Conservation (phyloP, 2,113 vertebrate species). For the Tachuris rubrigastra region DNA sequence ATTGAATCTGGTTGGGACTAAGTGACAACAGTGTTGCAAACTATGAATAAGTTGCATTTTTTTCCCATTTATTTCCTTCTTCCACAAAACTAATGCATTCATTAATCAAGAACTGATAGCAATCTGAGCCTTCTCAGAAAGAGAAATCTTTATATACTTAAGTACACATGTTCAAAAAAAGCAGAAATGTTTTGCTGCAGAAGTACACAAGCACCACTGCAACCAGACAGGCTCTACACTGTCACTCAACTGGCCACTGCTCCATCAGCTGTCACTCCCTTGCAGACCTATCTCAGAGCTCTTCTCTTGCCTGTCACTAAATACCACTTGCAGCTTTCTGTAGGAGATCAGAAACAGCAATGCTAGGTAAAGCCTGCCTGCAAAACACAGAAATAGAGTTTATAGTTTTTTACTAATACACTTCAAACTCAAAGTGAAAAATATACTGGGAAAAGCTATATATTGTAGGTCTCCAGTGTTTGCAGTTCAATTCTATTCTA, state of each 20-base stretch:
- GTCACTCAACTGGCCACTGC: background rate
- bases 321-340: background rate
- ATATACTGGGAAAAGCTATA: background rate
- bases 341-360: background rate
- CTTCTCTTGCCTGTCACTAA: background rate
- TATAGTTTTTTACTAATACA: background rate
- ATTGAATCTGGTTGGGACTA: background rate
- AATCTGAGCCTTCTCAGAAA: background rate
- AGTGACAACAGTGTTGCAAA: background rate
- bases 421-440: background rate
- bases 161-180: background rate
- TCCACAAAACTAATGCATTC: background rate
- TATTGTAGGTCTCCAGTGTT: background rate
- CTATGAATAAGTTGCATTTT: background rate
- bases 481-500: background rate
- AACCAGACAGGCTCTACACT: background rate
- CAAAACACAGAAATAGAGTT: background rate
- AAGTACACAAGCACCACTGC: rapidly evolving
- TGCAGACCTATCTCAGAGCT: background rate
- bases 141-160: background rate
- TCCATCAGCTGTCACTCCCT: rapidly evolving
- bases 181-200: rapidly evolving
- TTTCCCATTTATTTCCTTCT: background rate
- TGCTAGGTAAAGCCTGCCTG: background rate
- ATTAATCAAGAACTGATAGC: background rate